phyloP scores from a whole-genome alignment of 2,888 invertebrate species.

The Hesperia comma region DNA sequence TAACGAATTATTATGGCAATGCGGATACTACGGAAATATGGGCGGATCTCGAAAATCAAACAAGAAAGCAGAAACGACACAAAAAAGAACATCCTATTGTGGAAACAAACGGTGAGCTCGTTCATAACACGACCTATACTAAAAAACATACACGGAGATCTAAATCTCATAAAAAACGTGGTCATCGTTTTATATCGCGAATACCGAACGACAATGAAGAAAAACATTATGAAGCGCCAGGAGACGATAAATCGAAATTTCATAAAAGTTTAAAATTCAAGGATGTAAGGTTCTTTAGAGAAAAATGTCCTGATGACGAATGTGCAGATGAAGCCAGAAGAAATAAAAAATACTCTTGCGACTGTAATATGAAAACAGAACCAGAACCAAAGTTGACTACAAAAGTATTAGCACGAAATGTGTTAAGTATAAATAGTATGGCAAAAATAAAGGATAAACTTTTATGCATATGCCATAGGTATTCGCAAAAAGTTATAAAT shows the following conservation, averaged over 20 bases:
- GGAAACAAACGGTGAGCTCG: neutral
- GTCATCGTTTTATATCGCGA: neutral
- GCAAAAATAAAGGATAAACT: slow-evolving; percentile 21
- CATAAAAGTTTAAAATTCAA: too few relatives aligned
- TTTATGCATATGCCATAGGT: slow-evolving; percentile 7
- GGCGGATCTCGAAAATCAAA: slow-evolving; percentile 14
- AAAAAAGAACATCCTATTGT: neutral
- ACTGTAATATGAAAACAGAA: neutral
- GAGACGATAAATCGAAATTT: too few relatives aligned
- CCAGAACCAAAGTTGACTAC: neutral
- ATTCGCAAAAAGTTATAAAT: slow-evolving; percentile 25
- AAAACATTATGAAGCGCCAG: too few relatives aligned
- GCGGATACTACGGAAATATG: slow-evolving; percentile 41
- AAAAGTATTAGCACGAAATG: slow-evolving; percentile 5
- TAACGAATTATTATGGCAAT: slow-evolving; percentile 41
- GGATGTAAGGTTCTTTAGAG: too few relatives aligned
- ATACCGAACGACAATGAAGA: neutral
- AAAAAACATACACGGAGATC: neutral
- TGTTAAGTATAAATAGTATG: neutral
- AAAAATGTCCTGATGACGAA: slow-evolving; percentile 3
- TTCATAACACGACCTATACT: neutral
- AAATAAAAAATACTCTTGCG: neutral
- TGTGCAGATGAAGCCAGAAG: slow-evolving; percentile 12
- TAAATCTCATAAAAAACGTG: slow-evolving; percentile 3
- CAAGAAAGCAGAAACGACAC: neutral